Percentiles rank a stretch among this genome's conserved stretches.
Evolutionary conservation across 1,140 invertebrate species (phyloP).

Genomic region (Achroia grisella): DNA sequence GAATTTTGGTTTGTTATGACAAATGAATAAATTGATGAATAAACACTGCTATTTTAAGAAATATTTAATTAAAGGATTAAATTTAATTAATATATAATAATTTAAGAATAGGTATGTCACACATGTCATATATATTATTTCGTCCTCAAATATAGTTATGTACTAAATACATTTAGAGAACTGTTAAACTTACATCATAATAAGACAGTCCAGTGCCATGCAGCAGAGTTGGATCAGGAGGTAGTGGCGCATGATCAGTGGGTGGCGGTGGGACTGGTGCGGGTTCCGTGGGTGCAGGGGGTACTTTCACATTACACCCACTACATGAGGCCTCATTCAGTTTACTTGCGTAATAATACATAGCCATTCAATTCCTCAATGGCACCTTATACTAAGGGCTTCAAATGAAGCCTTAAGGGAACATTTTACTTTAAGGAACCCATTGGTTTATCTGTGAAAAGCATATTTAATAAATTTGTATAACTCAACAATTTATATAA

Average conservation of each 20-base stretch:
- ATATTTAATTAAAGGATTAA: no score
- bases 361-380: slow-evolving; percentile 66
- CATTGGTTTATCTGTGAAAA: slow-evolving; percentile 16
- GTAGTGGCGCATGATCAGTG: slow-evolving; percentile 34
- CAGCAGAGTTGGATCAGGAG: slow-evolving; percentile 36
- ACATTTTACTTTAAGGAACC: slow-evolving; percentile 25
- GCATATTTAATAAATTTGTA: background rate
- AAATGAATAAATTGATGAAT: no score
- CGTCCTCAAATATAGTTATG: no score
- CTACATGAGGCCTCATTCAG: slow-evolving; percentile 71
- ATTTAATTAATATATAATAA: no score
- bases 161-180: background rate
- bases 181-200: slow-evolving; percentile 50
- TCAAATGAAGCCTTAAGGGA: slow-evolving; percentile 27
- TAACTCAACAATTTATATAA: no score
- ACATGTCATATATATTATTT: no score
- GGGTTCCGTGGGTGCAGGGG: slow-evolving; percentile 38
- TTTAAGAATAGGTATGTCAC: no score
- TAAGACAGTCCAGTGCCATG: slow-evolving; percentile 53
- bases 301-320: slow-evolving; percentile 62
- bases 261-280: slow-evolving; percentile 35
- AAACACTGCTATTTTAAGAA: no score
- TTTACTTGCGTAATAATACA: slow-evolving; percentile 74
- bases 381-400: slow-evolving; percentile 21
- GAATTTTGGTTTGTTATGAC: no score